Conservation (phyloP, 2,797 vertebrate species). For the Lithobates sylvaticus region DNA sequence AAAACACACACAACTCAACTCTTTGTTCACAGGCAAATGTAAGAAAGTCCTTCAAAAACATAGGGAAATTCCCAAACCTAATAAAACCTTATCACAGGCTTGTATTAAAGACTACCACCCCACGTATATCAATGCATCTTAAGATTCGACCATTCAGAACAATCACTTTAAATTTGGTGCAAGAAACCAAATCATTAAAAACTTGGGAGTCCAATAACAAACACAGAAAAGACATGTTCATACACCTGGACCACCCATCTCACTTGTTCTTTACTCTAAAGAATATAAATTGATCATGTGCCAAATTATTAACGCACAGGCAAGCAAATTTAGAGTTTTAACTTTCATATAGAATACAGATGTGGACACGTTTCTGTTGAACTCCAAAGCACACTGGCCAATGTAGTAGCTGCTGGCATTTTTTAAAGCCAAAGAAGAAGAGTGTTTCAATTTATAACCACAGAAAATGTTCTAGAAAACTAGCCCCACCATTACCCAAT, state of each 20-base stretch:
- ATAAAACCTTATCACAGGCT: no score
- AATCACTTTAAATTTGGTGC: neutral
- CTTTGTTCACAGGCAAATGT: conserved; percentile 34
- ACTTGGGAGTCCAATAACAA: neutral
- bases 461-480: neutral
- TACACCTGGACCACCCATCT: neutral
- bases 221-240: neutral
- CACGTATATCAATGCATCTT: no score
- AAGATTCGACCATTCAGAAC: neutral
- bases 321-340: no score
- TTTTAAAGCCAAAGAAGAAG: neutral
- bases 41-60: neutral
- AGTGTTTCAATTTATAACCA: neutral
- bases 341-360: no score
- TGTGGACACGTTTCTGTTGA: no score
- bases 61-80: neutral
- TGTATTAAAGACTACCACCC: no score
- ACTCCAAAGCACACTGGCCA: no score
- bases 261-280: neutral
- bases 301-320: no score
- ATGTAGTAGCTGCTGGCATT: no score
- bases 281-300: no score
- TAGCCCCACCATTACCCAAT: neutral
- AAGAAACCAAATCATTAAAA: neutral
- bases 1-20: conserved; percentile 3